phyloP scores from a whole-genome alignment of 1,140 invertebrate species.

The Brachionus angularis region DNA sequence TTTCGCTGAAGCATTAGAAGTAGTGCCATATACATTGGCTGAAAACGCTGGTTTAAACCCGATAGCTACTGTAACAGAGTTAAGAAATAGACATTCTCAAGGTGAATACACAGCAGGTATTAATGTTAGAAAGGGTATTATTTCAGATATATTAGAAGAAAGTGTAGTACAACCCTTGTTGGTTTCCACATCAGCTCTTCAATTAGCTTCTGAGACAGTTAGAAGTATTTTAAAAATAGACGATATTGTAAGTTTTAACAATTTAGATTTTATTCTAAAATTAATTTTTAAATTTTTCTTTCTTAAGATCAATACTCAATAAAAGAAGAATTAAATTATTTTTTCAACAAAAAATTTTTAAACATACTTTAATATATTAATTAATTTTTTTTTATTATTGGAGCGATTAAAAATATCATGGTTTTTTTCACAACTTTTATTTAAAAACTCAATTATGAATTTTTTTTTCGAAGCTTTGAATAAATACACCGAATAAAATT shows the following conservation, averaged over 20 bases:
- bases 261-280: background rate
- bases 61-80: slow-evolving; percentile 91
- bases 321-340: too few relatives aligned
- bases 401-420: too few relatives aligned
- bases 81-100: slow-evolving; percentile 84
- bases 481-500: too few relatives aligned
- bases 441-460: too few relatives aligned
- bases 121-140: slow-evolving; percentile 75
- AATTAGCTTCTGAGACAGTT: slow-evolving; percentile 90
- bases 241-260: slow-evolving; percentile 69
- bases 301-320: slow-evolving; percentile 23
- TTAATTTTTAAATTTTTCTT: background rate
- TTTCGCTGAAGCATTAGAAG: slow-evolving; percentile 90
- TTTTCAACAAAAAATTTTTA: too few relatives aligned
- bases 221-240: slow-evolving; percentile 97
- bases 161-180: slow-evolving; percentile 95
- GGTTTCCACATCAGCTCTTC: slow-evolving; percentile 87
- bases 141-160: slow-evolving; percentile 60
- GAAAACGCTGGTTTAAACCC: slow-evolving; percentile 99
- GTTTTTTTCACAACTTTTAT: too few relatives aligned
- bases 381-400: too few relatives aligned
- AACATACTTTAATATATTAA: too few relatives aligned
- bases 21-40: slow-evolving; percentile 94
- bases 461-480: too few relatives aligned
- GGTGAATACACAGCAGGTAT: slow-evolving; percentile 80